Conservation (phyloP, 2,888 invertebrate genomes). For the Folsomia manolachei region DNA sequence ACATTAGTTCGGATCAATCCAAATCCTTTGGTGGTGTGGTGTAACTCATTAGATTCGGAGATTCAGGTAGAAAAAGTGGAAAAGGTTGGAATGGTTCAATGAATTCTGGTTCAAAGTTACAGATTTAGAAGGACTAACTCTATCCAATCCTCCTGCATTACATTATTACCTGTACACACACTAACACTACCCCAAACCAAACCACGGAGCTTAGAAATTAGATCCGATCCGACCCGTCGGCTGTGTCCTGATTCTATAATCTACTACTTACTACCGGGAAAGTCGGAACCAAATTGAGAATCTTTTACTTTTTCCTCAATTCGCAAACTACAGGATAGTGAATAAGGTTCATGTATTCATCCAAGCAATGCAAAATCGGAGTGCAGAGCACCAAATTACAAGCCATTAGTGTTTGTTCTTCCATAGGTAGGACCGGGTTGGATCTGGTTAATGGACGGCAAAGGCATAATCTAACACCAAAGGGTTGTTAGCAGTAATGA, state of each 20-base stretch:
- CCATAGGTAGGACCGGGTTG: not conserved
- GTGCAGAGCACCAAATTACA: not conserved
- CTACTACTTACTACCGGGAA: too few species aligned
- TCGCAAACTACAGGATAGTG: too few species aligned
- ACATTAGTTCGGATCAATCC: not conserved
- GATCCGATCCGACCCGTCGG: not conserved
- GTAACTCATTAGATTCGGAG: not conserved
- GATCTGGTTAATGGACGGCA: constrained; percentile 6
- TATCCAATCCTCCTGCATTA: too few species aligned
- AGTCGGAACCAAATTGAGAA: not conserved
- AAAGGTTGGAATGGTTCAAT: not conserved
- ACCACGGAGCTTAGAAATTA: not conserved
- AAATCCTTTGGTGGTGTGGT: not conserved
- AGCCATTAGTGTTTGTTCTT: not conserved
- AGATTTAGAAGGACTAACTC: too few species aligned
- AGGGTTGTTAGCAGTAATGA: not conserved
- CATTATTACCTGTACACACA: too few species aligned
- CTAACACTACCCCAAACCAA: not conserved
- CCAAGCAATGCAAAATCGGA: not conserved
- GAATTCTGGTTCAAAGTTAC: too few species aligned
- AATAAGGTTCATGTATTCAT: not conserved
- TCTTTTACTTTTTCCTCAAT: not conserved
- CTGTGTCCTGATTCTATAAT: too few species aligned
- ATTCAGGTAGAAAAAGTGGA: not conserved
- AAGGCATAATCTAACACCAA: constrained; percentile 3